These are phyloP conservation scores for Nowickia ferox DNA, from an alignment of 2,888 invertebrate genomes.

Conservation along the genomic window DNA sequence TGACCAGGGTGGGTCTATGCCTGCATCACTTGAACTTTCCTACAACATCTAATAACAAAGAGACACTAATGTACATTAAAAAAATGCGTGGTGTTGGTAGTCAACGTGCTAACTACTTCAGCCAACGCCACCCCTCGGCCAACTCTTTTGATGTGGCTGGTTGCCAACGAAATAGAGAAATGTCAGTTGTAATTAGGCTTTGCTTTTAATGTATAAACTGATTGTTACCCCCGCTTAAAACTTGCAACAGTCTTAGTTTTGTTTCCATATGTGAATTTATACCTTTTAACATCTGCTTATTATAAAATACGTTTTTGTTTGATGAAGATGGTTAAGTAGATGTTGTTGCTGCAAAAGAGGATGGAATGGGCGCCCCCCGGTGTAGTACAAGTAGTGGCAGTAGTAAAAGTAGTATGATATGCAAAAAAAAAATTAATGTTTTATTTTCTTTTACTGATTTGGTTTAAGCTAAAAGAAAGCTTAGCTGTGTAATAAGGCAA, in stretches of 20 bases:
- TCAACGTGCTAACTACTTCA: too few relatives aligned
- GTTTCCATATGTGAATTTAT: background rate
- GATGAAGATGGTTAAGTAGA: constrained; percentile 26
- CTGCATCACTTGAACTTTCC: too few relatives aligned
- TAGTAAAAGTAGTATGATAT: constrained; percentile 47
- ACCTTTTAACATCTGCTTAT: constrained; percentile 12
- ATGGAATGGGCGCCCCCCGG: constrained; percentile 5
- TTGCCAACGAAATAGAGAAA: too few relatives aligned
- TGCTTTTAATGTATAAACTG: too few relatives aligned
- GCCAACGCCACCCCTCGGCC: too few relatives aligned
- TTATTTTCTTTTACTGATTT: constrained; percentile 61
- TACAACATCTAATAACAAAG: too few relatives aligned
- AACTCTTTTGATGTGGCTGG: background rate
- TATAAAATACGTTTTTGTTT: constrained; percentile 5
- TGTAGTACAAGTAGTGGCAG: constrained; percentile 47
- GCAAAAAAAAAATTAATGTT: constrained; percentile 19
- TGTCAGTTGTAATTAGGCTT: too few relatives aligned
- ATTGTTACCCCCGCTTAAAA: too few relatives aligned
- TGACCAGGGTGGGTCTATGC: too few relatives aligned
- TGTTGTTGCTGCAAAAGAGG: constrained; percentile 1
- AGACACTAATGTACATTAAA: too few relatives aligned
- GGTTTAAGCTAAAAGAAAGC: constrained; percentile 65
- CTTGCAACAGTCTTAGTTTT: too few relatives aligned
- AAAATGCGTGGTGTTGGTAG: too few relatives aligned
- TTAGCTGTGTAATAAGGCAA: constrained; percentile 31